Evolutionary conservation across 1,140 invertebrate species (phyloP).

Genomic region (Camponotus floridanus): DNA sequence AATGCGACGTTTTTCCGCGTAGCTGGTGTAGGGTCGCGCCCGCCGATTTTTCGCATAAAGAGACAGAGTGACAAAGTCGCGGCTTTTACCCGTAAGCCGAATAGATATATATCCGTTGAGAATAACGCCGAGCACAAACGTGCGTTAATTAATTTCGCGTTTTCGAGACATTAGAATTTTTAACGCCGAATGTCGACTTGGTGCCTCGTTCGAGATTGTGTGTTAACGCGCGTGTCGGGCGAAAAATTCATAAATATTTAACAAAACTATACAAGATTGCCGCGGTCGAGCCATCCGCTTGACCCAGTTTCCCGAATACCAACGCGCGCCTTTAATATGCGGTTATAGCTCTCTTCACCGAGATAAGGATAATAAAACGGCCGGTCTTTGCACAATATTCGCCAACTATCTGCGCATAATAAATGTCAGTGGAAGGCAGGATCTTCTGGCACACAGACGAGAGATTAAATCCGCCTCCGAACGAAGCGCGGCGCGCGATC

Average conservation of each 20-base stretch:
- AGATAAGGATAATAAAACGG: conserved; percentile 43
- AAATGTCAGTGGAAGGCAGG: conserved; percentile 19
- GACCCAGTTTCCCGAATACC: conserved; percentile 46
- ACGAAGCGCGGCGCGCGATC: conserved; percentile 38
- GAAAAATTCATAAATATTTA: neutral
- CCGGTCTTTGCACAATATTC: conserved; percentile 51
- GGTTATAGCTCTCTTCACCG: conserved; percentile 24
- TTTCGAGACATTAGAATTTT: neutral
- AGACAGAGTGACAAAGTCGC: conserved; percentile 45
- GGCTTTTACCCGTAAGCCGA: conserved; percentile 28
- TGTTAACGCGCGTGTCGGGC: neutral
- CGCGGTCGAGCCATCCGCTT: neutral
- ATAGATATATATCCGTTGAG: neutral
- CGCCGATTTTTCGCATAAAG: conserved; percentile 50
- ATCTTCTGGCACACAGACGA: conserved; percentile 5
- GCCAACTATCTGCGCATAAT: conserved; percentile 47
- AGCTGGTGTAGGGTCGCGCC: conserved; percentile 41
- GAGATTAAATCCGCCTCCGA: conserved; percentile 51
- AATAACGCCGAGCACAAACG: neutral
- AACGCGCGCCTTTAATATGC: conserved; percentile 29
- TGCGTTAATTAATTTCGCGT: neutral
- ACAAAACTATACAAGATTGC: neutral
- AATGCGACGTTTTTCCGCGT: conserved; percentile 55
- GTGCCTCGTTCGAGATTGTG: neutral
- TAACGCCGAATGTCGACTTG: neutral